phyloP scores from a whole-genome alignment of 2,888 invertebrate genomes.

The Athalia rosae region DNA sequence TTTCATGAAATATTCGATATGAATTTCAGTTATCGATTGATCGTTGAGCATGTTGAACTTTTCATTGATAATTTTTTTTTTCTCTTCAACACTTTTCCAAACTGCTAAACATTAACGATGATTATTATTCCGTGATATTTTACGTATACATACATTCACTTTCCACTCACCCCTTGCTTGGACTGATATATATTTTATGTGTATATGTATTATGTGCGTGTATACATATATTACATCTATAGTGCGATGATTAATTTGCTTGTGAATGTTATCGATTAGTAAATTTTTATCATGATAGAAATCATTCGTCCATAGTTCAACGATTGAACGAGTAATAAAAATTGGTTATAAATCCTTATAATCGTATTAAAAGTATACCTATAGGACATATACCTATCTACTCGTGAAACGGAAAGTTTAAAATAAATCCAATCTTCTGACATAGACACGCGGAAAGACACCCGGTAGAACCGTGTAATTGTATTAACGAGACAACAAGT shows the following conservation, averaged over 20 bases:
- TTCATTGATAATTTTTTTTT: conserved; percentile 32
- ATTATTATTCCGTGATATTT: conserved; percentile 19
- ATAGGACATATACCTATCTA: background rate
- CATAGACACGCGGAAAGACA: background rate
- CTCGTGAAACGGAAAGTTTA: background rate
- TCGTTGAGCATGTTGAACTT: conserved; percentile 45
- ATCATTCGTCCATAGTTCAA: conserved; percentile 22
- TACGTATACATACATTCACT: conserved; percentile 33
- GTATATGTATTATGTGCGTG: too few species aligned
- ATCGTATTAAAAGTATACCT: background rate
- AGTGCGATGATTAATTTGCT: conserved; percentile 60
- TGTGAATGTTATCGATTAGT: conserved; percentile 60
- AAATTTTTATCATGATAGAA: conserved; percentile 24
- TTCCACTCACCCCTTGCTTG: conserved; percentile 36
- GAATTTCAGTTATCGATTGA: conserved; percentile 45
- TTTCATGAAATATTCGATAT: conserved; percentile 48
- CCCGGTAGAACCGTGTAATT: background rate
- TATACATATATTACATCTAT: conserved; percentile 45
- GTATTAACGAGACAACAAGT: conserved; percentile 11
- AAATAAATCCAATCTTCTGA: conserved; percentile 8
- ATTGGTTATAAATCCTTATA: too few species aligned
- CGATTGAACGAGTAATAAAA: conserved; percentile 1
- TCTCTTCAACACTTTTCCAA: background rate
- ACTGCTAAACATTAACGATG: conserved; percentile 3
- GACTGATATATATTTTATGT: conserved; percentile 16